Percentiles rank a stretch among this genome's conserved stretches.
These are phyloP conservation scores for Gambusia holbrooki DNA, from an alignment of 2,113 vertebrate genomes.

Conservation along the genomic window DNA sequence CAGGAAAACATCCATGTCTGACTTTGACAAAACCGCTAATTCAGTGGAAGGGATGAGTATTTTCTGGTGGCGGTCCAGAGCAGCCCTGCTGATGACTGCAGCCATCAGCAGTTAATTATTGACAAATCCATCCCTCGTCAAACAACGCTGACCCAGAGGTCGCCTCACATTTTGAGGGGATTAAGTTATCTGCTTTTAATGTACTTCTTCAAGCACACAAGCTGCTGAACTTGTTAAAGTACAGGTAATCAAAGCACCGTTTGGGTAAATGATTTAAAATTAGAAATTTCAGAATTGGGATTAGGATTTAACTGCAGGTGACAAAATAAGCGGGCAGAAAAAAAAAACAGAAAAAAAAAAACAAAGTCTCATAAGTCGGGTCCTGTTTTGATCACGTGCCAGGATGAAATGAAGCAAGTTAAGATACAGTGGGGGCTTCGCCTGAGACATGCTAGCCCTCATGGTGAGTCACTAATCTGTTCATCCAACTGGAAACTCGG, in stretches of 20 bases:
- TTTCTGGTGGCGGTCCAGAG: conserved; percentile 7
- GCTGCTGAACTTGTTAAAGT: background rate
- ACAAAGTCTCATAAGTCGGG: conserved; percentile 3
- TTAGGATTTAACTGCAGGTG: background rate
- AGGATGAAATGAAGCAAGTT: conserved; percentile 26
- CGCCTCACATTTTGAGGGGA: conserved; percentile 23
- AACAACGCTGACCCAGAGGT: conserved; percentile 41
- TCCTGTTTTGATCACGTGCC: background rate
- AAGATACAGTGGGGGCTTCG: conserved; percentile 18
- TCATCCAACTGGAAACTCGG: conserved; percentile 19
- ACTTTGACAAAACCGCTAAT: conserved; percentile 33
- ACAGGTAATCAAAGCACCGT: conserved; percentile 1
- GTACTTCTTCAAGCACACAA: conserved; percentile 10
- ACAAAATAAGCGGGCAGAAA: conserved; percentile 6
- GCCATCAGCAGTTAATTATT: conserved; percentile 38
- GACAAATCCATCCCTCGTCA: conserved; percentile 45
- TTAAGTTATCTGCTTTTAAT: conserved; percentile 16
- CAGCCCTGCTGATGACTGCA: conserved; percentile 13
- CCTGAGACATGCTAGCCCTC: conserved; percentile 26
- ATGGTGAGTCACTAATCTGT: conserved; percentile 39
- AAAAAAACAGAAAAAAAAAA: background rate
- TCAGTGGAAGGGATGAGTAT: conserved; percentile 26
- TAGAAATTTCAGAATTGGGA: background rate
- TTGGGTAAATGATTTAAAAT: conserved; percentile 1
- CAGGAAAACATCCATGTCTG: conserved; percentile 31